phyloP scores from a whole-genome alignment of 2,797 vertebrate species.

The Pseudochirops corinnae region DNA sequence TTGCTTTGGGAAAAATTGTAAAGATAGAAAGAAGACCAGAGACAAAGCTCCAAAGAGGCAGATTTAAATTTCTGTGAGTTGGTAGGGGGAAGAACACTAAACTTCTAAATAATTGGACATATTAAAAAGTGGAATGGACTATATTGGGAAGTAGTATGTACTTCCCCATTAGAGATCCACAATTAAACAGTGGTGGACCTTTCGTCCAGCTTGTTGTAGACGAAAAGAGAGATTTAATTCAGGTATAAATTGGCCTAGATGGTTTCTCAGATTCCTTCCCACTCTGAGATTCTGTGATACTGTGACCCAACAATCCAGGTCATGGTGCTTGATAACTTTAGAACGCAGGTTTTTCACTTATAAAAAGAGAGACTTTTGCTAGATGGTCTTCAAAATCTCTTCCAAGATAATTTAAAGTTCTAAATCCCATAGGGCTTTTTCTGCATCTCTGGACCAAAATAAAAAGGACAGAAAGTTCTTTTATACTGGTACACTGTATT shows the following conservation, averaged over 20 bases:
- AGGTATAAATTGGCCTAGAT: not conserved
- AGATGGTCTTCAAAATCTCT: not conserved
- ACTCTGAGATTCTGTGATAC: not conserved
- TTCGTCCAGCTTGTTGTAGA: not conserved
- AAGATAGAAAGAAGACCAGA: not conserved
- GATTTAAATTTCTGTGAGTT: not conserved
- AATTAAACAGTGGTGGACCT: not conserved
- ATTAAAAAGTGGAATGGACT: not conserved
- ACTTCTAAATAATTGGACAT: not conserved
- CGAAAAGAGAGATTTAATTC: not conserved
- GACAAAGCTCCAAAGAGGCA: not conserved
- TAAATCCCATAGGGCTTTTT: not conserved
- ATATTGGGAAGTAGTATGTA: not conserved
- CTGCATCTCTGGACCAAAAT: not conserved
- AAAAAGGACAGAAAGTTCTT: not conserved
- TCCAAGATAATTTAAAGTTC: not conserved
- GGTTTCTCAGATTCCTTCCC: not conserved
- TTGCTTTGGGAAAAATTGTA: not conserved
- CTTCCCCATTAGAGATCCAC: not conserved
- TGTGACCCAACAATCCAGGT: not conserved
- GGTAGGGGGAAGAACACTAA: not conserved
- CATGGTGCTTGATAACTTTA: not conserved
- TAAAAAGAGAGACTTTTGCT: not conserved
- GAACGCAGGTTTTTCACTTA: not conserved
- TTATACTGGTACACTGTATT: not conserved